phyloP scores from a whole-genome alignment of 2,888 invertebrate species.

The Stenolophus ochropezus region DNA sequence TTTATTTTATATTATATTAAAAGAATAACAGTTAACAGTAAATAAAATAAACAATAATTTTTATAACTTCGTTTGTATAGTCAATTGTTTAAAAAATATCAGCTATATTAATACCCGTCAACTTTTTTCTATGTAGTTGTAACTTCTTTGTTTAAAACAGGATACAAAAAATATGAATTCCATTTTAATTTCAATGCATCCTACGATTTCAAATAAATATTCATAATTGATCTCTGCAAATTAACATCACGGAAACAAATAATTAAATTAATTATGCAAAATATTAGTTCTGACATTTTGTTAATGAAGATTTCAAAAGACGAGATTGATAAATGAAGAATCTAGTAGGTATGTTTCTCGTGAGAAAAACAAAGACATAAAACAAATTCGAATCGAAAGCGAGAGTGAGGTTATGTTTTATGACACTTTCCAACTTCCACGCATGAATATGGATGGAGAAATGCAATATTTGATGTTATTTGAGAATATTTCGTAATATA shows the following conservation, averaged over 20 bases:
- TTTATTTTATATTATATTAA: no score
- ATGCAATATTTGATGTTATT: neutral
- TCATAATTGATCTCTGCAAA: neutral
- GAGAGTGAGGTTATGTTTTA: neutral
- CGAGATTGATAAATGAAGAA: neutral
- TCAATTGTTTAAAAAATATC: neutral
- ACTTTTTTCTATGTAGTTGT: neutral
- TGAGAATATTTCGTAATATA: neutral
- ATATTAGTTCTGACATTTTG: neutral
- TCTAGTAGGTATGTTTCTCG: neutral
- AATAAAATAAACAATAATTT: no score
- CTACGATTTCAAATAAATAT: neutral
- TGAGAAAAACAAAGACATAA: neutral
- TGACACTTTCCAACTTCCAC: neutral
- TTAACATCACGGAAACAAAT: neutral
- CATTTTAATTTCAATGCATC: neutral
- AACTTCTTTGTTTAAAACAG: neutral
- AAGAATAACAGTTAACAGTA: no score
- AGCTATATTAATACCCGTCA: neutral
- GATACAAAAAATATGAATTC: neutral
- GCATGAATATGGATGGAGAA: neutral
- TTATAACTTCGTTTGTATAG: no score
- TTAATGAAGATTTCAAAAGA: conserved; percentile 1
- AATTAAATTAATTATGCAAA: neutral
- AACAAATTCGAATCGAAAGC: neutral